Percentiles rank a stretch among this genome's conserved stretches.
phyloP scores from a whole-genome alignment of 2,797 vertebrate species.

The Euphonia xanthogaster region DNA sequence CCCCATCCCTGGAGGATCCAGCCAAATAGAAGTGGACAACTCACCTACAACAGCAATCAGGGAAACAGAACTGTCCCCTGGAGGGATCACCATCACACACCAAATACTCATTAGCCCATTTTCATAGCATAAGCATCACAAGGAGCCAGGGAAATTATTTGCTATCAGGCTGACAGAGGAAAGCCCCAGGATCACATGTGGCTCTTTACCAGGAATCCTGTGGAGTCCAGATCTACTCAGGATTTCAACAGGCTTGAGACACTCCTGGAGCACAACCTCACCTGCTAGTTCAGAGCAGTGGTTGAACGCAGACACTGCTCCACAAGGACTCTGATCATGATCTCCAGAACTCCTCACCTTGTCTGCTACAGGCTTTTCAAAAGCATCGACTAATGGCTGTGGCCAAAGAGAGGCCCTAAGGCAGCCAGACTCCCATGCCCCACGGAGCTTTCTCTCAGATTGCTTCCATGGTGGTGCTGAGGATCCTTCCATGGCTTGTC shows the following conservation, averaged over 20 bases:
- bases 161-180: neutral
- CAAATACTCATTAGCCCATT: neutral
- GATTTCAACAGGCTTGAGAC: neutral
- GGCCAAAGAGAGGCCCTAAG: neutral
- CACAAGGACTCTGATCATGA: neutral
- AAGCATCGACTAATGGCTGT: neutral
- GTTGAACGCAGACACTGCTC: neutral
- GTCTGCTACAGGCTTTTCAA: neutral
- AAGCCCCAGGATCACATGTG: neutral
- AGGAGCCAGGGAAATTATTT: neutral
- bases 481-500: neutral
- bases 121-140: neutral
- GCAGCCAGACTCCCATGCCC: neutral
- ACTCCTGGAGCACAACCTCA: neutral
- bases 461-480: neutral
- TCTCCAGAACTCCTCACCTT: neutral
- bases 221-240: neutral
- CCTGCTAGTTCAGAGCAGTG: neutral
- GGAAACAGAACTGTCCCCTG: neutral
- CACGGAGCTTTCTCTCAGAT: neutral
- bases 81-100: neutral
- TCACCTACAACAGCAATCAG: neutral
- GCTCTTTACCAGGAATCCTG: neutral
- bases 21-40: neutral
- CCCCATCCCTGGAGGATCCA: rapidly evolving